A percentile compares a stretch with the other conserved stretches of the same genome.
Conservation (phyloP, 2,888 invertebrate species). For the Augochlorella aurata region DNA sequence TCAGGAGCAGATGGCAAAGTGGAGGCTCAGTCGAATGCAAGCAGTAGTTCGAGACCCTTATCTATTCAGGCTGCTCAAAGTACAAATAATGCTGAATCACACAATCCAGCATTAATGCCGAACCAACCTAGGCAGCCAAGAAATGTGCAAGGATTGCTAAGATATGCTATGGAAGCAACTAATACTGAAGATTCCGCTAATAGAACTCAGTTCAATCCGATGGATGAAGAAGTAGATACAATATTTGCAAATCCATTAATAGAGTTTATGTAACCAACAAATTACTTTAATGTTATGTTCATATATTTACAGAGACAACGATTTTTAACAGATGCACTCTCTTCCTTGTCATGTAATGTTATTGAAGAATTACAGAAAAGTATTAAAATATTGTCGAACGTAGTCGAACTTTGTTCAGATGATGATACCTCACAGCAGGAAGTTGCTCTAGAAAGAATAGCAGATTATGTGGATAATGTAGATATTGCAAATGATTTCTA, state of each 20-base stretch:
- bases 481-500: slow-evolving; percentile 93
- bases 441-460: slow-evolving; percentile 86
- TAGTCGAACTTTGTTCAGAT: slow-evolving; percentile 82
- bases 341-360: slow-evolving; percentile 88
- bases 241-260: neutral
- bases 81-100: slow-evolving; percentile 56
- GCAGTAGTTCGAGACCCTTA: slow-evolving; percentile 75
- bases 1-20: slow-evolving; percentile 34
- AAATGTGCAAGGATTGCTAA: slow-evolving; percentile 85
- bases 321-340: slow-evolving; percentile 89
- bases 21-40: slow-evolving; percentile 54
- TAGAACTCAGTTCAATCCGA: slow-evolving; percentile 82
- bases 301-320: slow-evolving; percentile 84
- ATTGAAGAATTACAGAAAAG: slow-evolving; percentile 86
- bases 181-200: slow-evolving; percentile 84
- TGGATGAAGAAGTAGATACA: slow-evolving; percentile 86
- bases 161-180: slow-evolving; percentile 88
- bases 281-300: neutral
- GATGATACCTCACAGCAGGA: slow-evolving; percentile 85
- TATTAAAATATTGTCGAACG: slow-evolving; percentile 84
- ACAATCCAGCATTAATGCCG: slow-evolving; percentile 43
- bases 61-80: slow-evolving; percentile 75
- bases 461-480: slow-evolving; percentile 88
- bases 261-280: neutral
- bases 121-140: slow-evolving; percentile 78